Evolutionary conservation across 1,140 invertebrate species (phyloP), one percentile per base, ranked within the genome.

Genomic region (Berghia stephanieae): DNA sequence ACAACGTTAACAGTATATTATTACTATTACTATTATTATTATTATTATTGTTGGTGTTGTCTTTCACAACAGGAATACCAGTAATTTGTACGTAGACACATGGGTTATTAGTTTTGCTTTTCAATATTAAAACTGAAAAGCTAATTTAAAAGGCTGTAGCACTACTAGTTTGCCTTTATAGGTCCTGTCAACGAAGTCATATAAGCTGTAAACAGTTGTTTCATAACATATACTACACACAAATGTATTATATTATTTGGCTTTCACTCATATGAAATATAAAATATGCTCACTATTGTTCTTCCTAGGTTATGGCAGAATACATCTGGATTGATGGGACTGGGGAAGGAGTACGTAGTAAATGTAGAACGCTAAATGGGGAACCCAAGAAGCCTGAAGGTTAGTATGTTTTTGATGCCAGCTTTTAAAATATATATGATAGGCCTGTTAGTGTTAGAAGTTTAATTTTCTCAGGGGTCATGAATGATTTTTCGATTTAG

Each of bases 261-360:
- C 18, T 71, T 31, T 18, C 57, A 21, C 10, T 8, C 8, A 63
- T 27, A 13, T 63, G 8, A 63, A 63, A 63, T 8, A 63, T 8
- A 63, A 13, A 42, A 36, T 36, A 16, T 68, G 13, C 36, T 10
- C 16, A 16, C 69, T 6, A 21, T 8, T 70, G 24, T 27, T 31
- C 31, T 13, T 16, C 40, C 38, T 44, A 76, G 74, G 91, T 95
- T 57, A 93, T 95, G 84, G 94, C 93, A 0, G 96, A 94, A 79
- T 98, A 98, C 90, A 92, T 98, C 46, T 98, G 97, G 97, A 96
- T 98, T 79, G 97, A 98, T 88, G 96, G 96, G 3, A 94, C 94
- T 2, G 95, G 95, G 3, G 95, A 98, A 88, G 92, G 94, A 79
- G 84, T 98, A 6, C 91, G 97, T 71, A 93, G 93, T 85, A 98